Evolutionary conservation across 2,113 vertebrate species (phyloP), one percentile per base, ranked within the genome.

Genomic region (Notarius lentiginosus): DNA sequence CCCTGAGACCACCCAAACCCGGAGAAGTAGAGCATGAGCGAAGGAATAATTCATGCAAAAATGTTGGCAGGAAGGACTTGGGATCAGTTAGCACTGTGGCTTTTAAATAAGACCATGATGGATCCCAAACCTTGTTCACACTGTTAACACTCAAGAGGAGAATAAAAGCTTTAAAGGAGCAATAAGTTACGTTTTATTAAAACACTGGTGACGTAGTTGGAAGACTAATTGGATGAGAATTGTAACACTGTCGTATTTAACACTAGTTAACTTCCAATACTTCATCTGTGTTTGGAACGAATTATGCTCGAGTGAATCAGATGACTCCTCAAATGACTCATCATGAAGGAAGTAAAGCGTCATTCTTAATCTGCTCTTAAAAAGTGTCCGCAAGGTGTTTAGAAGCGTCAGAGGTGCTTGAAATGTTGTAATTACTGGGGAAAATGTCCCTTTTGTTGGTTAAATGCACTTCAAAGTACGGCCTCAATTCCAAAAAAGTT

Each of bases 1-100:
- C 17, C 49, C 58, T 8, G 22, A 89, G 90, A 89, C 76, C 88
- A 90, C 86, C 81, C 81, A 79, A 79, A 72, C 79, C 87, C 83
- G 70, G 60, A 60, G 61, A 20, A 24, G 51, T 58, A 60, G 17
- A 24, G 68, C 65, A 60, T 61, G 24, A 70, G 75, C 24, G 49
- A 41, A 84, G 34, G 30, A 63, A 60, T 30, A 53, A 65, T 70
- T 61, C 17, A 12, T n/a, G 22, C 75, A 73, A 81, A 53, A 84
- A 79, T 73, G 65, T 70, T 81, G 65, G 65, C 55, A 53, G 84
- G 65, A 49, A 79, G 89, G 87, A 92, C 58, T n/a, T 22, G 80
- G 87, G 49, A 88, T 81, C 79, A 47, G 63, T 82, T 81, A 73
- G 20, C 58, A 27, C 27, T 66, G 80, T 27, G 30, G 58, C 53